Evolutionary conservation across 1,140 invertebrate species (phyloP), one percentile per base, ranked within the genome.

Genomic region (Halictus rubicundus): DNA sequence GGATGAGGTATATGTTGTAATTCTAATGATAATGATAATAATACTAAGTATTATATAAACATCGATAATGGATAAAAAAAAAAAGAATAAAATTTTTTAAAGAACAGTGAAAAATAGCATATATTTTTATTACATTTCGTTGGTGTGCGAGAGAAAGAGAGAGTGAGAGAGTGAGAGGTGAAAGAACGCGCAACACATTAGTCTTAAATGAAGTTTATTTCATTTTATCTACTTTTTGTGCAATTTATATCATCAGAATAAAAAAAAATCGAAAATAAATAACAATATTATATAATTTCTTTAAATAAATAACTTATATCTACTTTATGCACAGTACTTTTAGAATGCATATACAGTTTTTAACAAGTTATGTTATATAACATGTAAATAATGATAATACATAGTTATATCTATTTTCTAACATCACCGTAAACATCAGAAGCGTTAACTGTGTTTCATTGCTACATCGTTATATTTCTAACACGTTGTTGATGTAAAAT

Each of bases 41-140:
- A 77, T 81, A 69, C 27, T 82, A 81, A 86, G 76, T 79, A 86
- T 78, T 86, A 72, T 85, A 77, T 63, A 61, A 69, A 84, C 42
- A 68, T 73, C 69, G 68, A 8, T 75, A 74, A 60, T 61, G 32
- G 72, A 16, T 66, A 78, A 80, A 14, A 60, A 80, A 14, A 60
- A 57, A 69, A 61, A 71, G 60, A 86, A 84, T 86, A 73, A 86
- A 84, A 66, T 81, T 86, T 82, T 82, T 70, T 86, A 82, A 86
- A 73, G 49, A 79, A 84, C 21, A 39, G 54, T 52, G 57, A 59
- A 4, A 4, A 8, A 21, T 49, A 12, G 39, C 27, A 23, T 32
- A 54, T 37, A 71, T 61, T 49, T 65, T 60, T 68, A 72, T 61
- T 25, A 64, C 23, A 78, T 27, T 71, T 39, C 27, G n/a, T 57